Conservation (phyloP, 2,888 invertebrate species). For the Elmis aenea region DNA sequence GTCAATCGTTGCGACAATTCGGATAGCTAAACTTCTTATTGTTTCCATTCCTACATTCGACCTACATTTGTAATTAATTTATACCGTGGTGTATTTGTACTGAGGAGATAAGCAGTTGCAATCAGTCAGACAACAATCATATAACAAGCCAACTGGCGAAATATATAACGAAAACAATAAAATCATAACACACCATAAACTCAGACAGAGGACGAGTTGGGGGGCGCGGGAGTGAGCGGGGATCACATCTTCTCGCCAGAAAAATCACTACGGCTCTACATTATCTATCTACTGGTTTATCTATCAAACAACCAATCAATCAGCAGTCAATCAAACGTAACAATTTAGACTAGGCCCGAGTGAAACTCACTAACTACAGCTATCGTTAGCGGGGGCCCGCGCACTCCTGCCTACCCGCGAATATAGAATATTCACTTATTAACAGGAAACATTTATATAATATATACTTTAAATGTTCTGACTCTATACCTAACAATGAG, state of each 20-base stretch:
- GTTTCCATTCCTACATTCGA: constrained; percentile 27
- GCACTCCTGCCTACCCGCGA: constrained; percentile 14
- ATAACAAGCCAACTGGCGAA: constrained; percentile 46
- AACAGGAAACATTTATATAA: constrained; percentile 51
- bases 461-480: constrained; percentile 46
- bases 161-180: constrained; percentile 36
- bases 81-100: constrained; percentile 47
- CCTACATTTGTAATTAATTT: constrained; percentile 34
- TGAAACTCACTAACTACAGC: no score
- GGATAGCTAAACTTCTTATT: constrained; percentile 28
- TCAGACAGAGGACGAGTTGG: constrained; percentile 34
- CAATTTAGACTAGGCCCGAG: no score
- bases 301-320: no score
- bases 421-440: constrained; percentile 47
- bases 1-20: constrained; percentile 43
- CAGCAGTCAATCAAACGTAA: no score
- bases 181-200: constrained; percentile 44
- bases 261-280: constrained; percentile 48
- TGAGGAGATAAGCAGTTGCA: constrained; percentile 47
- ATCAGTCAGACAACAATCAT: constrained; percentile 47
- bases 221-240: constrained; percentile 19
- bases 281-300: no score
- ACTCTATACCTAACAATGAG: constrained; percentile 44
- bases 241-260: constrained; percentile 41
- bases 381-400: constrained; percentile 6